These are phyloP conservation scores for Manduca sexta DNA, from an alignment of 1,140 invertebrate genomes.

Conservation along the genomic window DNA sequence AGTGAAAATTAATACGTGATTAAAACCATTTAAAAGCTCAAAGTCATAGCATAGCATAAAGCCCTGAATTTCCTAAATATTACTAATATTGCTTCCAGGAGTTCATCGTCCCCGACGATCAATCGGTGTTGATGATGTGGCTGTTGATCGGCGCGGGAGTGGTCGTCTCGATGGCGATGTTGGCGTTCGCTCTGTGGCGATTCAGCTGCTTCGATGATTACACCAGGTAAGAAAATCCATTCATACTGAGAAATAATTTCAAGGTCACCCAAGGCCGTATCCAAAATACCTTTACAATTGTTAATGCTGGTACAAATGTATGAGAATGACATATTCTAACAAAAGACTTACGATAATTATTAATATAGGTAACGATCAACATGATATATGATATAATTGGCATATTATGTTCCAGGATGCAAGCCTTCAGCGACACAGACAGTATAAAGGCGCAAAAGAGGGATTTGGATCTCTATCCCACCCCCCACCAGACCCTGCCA, in stretches of 20 bases:
- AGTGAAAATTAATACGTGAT: no score
- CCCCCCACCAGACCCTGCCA: conserved; percentile 58
- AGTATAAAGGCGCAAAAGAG: conserved; percentile 47
- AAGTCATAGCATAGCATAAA: no score
- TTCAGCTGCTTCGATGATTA: conserved; percentile 61
- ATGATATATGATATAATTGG: not conserved
- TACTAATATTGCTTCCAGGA: conserved; percentile 45
- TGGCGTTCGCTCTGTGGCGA: conserved; percentile 52
- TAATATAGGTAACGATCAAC: not conserved
- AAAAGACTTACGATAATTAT: no score
- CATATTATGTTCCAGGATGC: conserved; percentile 40
- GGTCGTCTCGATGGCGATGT: conserved; percentile 42
- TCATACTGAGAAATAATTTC: no score
- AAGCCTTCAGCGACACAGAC: conserved; percentile 42
- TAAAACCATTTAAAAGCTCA: no score
- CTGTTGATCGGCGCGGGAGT: conserved; percentile 41
- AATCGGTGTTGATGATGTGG: conserved; percentile 41
- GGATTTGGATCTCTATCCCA: conserved; percentile 50
- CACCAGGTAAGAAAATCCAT: conserved; percentile 32
- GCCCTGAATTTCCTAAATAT: no score
- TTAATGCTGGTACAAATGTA: no score
- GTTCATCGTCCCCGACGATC: conserved; percentile 43
- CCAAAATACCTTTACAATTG: no score
- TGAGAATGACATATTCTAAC: no score
- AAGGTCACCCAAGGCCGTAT: no score